Evolutionary conservation across 2,797 vertebrate genomes (phyloP), one percentile per base, ranked within the genome.

Genomic region (Gymnoscopelus microlampas): DNA sequence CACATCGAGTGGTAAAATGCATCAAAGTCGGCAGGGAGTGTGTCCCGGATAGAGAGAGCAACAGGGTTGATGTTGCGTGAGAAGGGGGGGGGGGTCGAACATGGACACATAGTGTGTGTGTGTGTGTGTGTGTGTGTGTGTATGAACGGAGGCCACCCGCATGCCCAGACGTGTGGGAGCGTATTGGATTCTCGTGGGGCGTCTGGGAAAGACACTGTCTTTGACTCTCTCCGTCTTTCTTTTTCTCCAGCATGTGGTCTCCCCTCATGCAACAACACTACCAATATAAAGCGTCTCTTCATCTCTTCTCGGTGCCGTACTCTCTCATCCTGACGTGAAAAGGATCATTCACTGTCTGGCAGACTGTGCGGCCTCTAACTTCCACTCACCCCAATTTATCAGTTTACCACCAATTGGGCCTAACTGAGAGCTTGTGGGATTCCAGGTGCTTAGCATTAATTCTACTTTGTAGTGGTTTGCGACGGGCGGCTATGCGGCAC

Each of bases 381-480:
- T 82, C 75, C 69, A 76, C 82, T 82, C 80, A 68, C 85, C 79
- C 82, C 81, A 91, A 90, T 92, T 92, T 90, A 92, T 91, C 83
- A 90, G 88, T 91, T 44, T 92, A 88, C 63, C 54, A 73, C 83
- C 90, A 92, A 91, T 88, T 92, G 85, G 79, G 76, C 61, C 82
- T 91, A 92, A 93, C 86, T 74, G 73, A 78, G 80, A 90, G 78
- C 91, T 86, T 88, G 88, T 89, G 90, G 90, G 88, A 89, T 87
- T 90, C 91, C 90, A 93, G 92, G 91, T 93, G 92, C 90, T 89
- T 89, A 90, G 87, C 87, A 91, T 93, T 93, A 91, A 89, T 88
- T 83, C 81, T 57, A 74, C 76, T 87, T 88, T 80, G 84, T 79
- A 87, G 89, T 83, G 88, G 86, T 85, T 81, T 74, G 81, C 76